Evolutionary conservation across 2,797 vertebrate genomes (phyloP), one percentile per base, ranked within the genome.

Genomic region (Cirrhinus mrigala): DNA sequence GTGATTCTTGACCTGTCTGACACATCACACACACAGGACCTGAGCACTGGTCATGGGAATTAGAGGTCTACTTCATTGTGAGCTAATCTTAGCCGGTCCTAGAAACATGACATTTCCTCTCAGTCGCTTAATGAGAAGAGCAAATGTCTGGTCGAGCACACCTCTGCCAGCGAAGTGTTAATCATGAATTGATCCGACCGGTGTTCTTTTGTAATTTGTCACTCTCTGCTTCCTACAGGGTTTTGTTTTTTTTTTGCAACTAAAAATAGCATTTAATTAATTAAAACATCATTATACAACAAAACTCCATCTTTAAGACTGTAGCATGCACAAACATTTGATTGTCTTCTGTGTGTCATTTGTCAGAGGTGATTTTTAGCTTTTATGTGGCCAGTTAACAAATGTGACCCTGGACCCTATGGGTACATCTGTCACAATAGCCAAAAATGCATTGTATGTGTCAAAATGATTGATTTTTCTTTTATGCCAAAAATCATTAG

Each of bases 101-200:
- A 50, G 79, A 68, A 69, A 54, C 62, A 69, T 62, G 62, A 52
- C 62, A 69, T 81, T 81, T 81, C 46, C 48, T 80, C 62, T 81
- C 62, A 20, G 62, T 81, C 62, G 37, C 62, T 81, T 81, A 81
- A 81, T 69, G 46, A 81, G 79, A 68, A 24, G 27, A 52, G 46
- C 62, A 81, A 68, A 33, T 81, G 79, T 81, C 62, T 37, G 79
- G 18, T 33, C 6, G 46, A 81, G 29, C 29, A 54, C 27, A 81
- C 66, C 48, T 81, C 12, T n/a, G 8, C 79, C 33, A 54, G 24
- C 20, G 50, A 69, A 81, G 62, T 81, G 79, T 81, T 80, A n/a
- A 37, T 80, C n/a, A 68, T 50, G 5, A 68, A 81, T 54, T 6
- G 48, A 81, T 69, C 48, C 2, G 3, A 54, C 54, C 29, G 0